Conservation (phyloP, 2,797 vertebrate genomes). For the Lophura swinhoii region DNA sequence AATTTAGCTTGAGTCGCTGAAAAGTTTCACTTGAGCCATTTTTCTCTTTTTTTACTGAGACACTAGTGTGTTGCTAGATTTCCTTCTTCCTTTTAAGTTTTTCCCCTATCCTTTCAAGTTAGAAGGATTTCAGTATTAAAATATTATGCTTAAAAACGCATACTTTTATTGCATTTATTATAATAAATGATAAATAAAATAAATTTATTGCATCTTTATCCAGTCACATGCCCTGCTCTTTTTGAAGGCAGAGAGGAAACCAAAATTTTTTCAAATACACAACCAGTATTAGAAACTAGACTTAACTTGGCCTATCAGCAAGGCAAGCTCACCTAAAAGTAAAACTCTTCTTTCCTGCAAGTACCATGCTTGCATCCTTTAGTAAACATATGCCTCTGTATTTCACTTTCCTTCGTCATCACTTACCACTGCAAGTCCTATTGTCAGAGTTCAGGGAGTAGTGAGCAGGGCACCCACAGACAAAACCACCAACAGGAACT, state of each 20-base stretch:
- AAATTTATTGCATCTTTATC: no score
- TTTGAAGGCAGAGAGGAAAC: not conserved
- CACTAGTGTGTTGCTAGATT: not conserved
- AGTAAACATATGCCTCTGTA: not conserved
- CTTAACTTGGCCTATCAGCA: not conserved
- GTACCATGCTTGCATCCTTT: not conserved
- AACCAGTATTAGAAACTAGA: not conserved
- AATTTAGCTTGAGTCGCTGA: not conserved
- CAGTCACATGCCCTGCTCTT: not conserved
- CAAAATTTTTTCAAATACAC: not conserved
- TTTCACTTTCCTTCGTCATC: not conserved
- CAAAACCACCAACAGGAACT: slow-evolving; percentile 88
- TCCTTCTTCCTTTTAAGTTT: not conserved
- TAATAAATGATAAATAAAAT: no score
- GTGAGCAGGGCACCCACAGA: slow-evolving; percentile 96
- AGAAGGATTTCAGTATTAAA: not conserved
- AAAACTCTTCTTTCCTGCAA: not conserved
- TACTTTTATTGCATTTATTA: not conserved
- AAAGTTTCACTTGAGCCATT: not conserved
- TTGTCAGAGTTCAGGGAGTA: slow-evolving; percentile 94
- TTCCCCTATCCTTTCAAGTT: not conserved
- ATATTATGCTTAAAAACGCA: not conserved
- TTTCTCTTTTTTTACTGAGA: not conserved
- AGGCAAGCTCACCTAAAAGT: not conserved
- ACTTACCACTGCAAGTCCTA: slow-evolving; percentile 95